Evolutionary conservation across 2,888 invertebrate species (phyloP), one percentile per base, ranked within the genome.

Genomic region (Rhagonycha fulva): DNA sequence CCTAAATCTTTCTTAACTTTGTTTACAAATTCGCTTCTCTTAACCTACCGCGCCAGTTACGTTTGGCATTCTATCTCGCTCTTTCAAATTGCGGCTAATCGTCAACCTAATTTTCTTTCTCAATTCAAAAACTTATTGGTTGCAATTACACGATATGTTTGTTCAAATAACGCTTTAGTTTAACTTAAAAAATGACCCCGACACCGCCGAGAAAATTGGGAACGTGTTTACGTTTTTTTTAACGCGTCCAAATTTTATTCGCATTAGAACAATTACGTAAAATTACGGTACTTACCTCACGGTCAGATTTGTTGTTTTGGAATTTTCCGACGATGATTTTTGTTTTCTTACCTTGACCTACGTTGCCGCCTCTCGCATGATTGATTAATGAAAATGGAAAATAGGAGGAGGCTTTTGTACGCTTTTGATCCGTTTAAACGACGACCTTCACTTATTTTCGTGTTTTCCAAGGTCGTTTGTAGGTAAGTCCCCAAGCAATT

Each of bases 321-420:
- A 66, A 66, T 24, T 66, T 66, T 66, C 63, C 63, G 19, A 24
- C 63, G 24, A 0, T 3, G n/a, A 7, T 12, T 32, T 32, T 12
- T 47, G 47, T 47, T 47, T 47, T 47, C 63, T 66, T 66, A 66
- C 63, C 63, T 66, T 66, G 63, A 66, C 63, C 63, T 66, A 66
- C 63, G 26, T 9, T 12, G 12, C 14, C 3, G 24, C n/a, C 26
- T 9, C 14, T 23, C 24, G n/a, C n/a, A 24, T 19, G 63, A 66
- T 66, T 66, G 63, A 66, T 66, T 19, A 14, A 24, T 66, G 63
- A 24, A 66, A 47, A 47, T 47, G 47, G 47, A 47, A 66, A 24
- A 24, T 66, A 23, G 11, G 63, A 19, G 63, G 24, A 66, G n/a
- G n/a, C n/a, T 66, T 66, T 24, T 66, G 19, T 66, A 66, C 19